A percentile compares a stretch with the other conserved stretches of the same genome.
phyloP scores from a whole-genome alignment of 2,113 vertebrate genomes.

The Chelonoidis abingdonii region DNA sequence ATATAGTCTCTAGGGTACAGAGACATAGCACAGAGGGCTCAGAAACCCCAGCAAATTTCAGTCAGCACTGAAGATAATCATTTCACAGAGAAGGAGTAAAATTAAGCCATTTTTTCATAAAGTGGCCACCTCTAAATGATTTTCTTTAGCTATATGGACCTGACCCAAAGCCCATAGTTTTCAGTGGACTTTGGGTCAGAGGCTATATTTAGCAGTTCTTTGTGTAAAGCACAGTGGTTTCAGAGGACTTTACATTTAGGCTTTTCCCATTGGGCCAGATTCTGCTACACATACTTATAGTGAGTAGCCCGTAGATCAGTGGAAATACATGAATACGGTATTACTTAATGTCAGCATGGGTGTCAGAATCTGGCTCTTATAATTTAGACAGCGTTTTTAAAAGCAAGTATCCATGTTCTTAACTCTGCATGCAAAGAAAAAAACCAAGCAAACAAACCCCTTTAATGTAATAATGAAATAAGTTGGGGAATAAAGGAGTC shows the following conservation, averaged over 20 bases:
- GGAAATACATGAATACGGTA: background rate
- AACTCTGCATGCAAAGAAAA: background rate
- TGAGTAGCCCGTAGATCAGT: background rate
- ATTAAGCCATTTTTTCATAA: rapidly evolving
- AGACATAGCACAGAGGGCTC: background rate
- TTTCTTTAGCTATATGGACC: background rate
- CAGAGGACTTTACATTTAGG: background rate
- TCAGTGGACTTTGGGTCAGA: rapidly evolving
- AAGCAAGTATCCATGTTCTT: background rate
- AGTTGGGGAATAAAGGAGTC: background rate
- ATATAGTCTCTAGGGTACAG: background rate
- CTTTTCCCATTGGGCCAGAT: rapidly evolving
- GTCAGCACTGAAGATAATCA: rapidly evolving
- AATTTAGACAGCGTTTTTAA: background rate
- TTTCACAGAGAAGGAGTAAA: background rate
- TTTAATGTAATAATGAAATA: conserved; percentile 5
- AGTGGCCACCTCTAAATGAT: background rate
- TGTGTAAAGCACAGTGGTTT: background rate
- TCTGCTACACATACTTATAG: background rate
- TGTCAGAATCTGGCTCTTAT: background rate
- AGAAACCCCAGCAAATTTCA: background rate
- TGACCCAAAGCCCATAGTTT: background rate
- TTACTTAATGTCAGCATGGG: background rate
- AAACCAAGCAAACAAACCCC: background rate
- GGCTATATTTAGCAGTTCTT: background rate